These are phyloP conservation scores for Sebastes miniatus DNA, from an alignment of 2,797 vertebrate species.

Conservation along the genomic window DNA sequence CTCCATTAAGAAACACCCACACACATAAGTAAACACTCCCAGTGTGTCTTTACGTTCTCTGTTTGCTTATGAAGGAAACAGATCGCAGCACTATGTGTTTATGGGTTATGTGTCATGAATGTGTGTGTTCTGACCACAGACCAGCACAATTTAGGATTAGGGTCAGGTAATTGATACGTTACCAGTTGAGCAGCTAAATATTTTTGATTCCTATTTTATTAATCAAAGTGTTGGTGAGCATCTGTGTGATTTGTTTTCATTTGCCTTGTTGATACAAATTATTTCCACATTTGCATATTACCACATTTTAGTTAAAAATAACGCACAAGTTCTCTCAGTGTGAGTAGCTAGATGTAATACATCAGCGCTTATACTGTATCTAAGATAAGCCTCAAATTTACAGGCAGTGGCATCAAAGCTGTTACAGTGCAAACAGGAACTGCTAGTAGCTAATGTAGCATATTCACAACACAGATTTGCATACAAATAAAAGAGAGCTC, in stretches of 20 bases:
- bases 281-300: background rate
- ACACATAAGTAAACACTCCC: constrained; percentile 20
- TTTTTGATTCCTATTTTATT: background rate
- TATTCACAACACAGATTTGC: background rate
- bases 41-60: background rate
- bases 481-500: background rate
- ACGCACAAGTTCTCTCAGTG: background rate
- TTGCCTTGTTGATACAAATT: background rate
- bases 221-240: background rate
- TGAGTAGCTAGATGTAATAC: background rate
- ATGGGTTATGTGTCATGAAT: background rate
- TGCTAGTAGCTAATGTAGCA: background rate
- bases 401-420: background rate
- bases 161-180: background rate
- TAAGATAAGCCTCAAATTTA: background rate
- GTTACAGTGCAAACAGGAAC: background rate
- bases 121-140: constrained; percentile 12
- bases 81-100: background rate
- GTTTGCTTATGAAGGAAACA: constrained; percentile 22
- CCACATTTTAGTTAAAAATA: background rate
- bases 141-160: background rate
- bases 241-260: background rate
- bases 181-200: background rate
- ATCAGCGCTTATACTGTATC: background rate
- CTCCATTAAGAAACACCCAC: constrained; percentile 17